Evolutionary conservation across 2,113 vertebrate genomes (phyloP), one percentile per base, ranked within the genome.

Genomic region (Sturnira hondurensis): DNA sequence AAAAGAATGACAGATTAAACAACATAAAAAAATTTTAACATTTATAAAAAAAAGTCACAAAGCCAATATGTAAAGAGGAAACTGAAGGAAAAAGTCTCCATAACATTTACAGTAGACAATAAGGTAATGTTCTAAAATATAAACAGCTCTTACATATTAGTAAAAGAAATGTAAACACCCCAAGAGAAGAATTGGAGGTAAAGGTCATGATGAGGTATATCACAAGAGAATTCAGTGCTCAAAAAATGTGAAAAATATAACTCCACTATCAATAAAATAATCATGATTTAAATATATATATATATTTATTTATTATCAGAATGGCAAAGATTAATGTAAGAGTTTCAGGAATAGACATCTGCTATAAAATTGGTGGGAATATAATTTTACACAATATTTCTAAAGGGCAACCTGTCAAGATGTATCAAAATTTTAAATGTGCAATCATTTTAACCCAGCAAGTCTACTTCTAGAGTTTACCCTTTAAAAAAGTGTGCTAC

Each of bases 121-220:
- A 58, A 93, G 41, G 10, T 86, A 81, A 91, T 77, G 16, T 80
- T 91, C 33, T 78, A 87, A 95, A 95, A 87, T 74, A 73, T 74
- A 92, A 89, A 77, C 22, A 85, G 8, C 36, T 77, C 38, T 95
- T 82, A 95, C 19, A 86, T 93, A 82, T 67, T 28, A 58, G 2
- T 36, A 76, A 82, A 93, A 28, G 58, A 61, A 83, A 56, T 54
- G 28, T 71, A 41, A 89, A 93, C 5, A 78, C 33, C 45, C 14
- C 65, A 94, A 80, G 1, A 86, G n/a, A 61, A 94, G 93, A 91
- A 85, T 67, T 36, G 7, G 2, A 38, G 13, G 31, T 71, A 70
- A 91, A 81, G 7, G 52, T 87, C 63, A 93, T 52, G 28, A 76
- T 71, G 45, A 91, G 7, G 11, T 19, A 91, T 86, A 65, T 73